Evolutionary conservation across 1,140 invertebrate species (phyloP).

Genomic region (Lethrus apterus): DNA sequence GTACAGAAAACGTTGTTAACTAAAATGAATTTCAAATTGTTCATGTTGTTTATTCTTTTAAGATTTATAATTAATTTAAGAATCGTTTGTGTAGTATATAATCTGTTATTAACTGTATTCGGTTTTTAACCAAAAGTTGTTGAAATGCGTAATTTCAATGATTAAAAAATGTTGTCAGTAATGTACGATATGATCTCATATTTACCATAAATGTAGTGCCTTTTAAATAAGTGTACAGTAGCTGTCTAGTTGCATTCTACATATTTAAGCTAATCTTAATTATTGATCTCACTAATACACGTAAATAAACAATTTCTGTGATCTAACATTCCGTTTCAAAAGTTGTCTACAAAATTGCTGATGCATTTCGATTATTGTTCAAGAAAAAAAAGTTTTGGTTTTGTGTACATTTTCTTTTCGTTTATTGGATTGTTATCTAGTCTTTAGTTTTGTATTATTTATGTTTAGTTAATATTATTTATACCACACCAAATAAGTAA

Average conservation of each 20-base stretch:
- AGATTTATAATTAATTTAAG: constrained; percentile 1
- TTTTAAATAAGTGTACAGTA: too few relatives aligned
- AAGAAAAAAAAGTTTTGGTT: constrained; percentile 3
- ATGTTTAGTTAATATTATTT: not conserved
- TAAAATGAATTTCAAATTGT: constrained; percentile 2
- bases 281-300: too few relatives aligned
- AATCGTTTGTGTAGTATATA: constrained; percentile 5
- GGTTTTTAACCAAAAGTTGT: not conserved
- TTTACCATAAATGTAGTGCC: constrained; percentile 9
- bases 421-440: constrained; percentile 12
- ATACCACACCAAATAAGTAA: not conserved
- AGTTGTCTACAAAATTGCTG: not conserved
- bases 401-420: not conserved
- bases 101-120: not conserved
- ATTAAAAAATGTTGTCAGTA: constrained; percentile 1
- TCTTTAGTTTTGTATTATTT: constrained; percentile 10
- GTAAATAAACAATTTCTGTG: constrained; percentile 4
- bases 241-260: too few relatives aligned
- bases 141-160: not conserved
- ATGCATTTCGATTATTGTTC: constrained; percentile 1
- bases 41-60: constrained; percentile 10
- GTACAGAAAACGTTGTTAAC: not conserved
- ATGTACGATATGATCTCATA: constrained; percentile 6
- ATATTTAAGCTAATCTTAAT: not conserved
- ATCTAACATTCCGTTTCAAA: constrained; percentile 1